Evolutionary conservation across 2,797 vertebrate species (phyloP), one percentile per base, ranked within the genome.

Genomic region (Typhlichthys subterraneus): DNA sequence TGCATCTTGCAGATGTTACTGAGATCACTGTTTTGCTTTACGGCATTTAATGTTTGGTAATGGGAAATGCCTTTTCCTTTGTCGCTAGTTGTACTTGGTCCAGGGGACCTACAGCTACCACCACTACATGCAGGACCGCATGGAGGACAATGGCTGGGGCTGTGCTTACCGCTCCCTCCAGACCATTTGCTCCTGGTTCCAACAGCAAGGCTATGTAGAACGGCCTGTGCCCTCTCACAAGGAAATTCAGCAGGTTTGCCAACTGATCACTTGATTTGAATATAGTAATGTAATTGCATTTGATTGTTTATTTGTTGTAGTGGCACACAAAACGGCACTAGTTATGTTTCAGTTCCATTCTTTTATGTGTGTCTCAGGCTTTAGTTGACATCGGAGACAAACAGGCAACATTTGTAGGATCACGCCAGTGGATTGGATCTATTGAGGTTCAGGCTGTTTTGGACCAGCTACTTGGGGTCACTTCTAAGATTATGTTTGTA

Each of bases 161-260:
- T 99, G 98, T 63, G 97, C 98, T 7, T 99, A 99, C 70, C 94
- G 98, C 4, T 99, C 97, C 12, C 82, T 99, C 51, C 98, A 99
- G 86, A 99, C 97, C 1, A 92, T 99, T 90, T 98, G 95, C 81
- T 99, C 98, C 47, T 99, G 98, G 98, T 98, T 97, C 90, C 93
- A 53, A 82, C 94, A 96, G 66, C 98, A 99, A 65, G 98, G 95
- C 31, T 98, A 96, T 12, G 65, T 87, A 0, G 94, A 96, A 12
- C 82, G 38, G 1, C 1, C 85, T 9, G 83, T 98, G 59, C 98
- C 96, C 17, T 94, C 94, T 58, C 98, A 99, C 85, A 95, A 77
- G 68, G 93, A 98, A 70, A 99, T 99, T 63, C 98, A 99, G 56
- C 95, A 98, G 95, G 98, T 95, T 29, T 11, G 4, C 12, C 14